A percentile compares a stretch with the other conserved stretches of the same genome.
phyloP scores from a whole-genome alignment of 2,888 invertebrate species.

The Hemithea aestivaria region DNA sequence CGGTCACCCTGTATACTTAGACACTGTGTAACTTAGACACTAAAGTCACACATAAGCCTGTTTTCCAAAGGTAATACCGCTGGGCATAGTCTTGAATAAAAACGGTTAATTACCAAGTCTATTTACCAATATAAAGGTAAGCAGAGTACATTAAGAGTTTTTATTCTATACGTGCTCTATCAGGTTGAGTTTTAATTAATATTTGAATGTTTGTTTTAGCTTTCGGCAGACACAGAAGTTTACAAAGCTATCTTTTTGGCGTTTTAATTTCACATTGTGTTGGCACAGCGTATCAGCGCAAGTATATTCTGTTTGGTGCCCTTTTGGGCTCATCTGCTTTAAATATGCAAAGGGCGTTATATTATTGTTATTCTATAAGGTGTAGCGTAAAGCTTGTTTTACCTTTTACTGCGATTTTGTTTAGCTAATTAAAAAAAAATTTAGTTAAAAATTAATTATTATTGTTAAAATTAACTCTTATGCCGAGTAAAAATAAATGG shows the following conservation, averaged over 20 bases:
- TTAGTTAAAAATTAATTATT: too few species aligned
- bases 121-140: conserved; percentile 3
- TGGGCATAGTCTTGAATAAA: too few species aligned
- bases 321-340: conserved; percentile 10
- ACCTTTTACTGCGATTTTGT: too few species aligned
- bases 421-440: too few species aligned
- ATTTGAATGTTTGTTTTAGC: conserved; percentile 47
- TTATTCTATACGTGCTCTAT: conserved; percentile 49
- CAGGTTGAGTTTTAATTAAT: conserved; percentile 52
- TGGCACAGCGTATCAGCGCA: conserved; percentile 20
- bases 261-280: conserved; percentile 42
- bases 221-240: conserved; percentile 36
- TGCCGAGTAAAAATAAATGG: too few species aligned
- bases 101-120: too few species aligned
- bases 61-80: too few species aligned
- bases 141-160: conserved; percentile 21
- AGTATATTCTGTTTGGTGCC: conserved; percentile 18
- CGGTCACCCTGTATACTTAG: too few species aligned
- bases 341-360: conserved; percentile 1
- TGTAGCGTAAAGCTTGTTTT: too few species aligned
- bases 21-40: too few species aligned
- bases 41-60: too few species aligned
- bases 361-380: neutral
- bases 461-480: too few species aligned
- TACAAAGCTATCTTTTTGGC: conserved; percentile 32